Conservation (phyloP, 2,888 invertebrate species). For the Achlya flavicornis region DNA sequence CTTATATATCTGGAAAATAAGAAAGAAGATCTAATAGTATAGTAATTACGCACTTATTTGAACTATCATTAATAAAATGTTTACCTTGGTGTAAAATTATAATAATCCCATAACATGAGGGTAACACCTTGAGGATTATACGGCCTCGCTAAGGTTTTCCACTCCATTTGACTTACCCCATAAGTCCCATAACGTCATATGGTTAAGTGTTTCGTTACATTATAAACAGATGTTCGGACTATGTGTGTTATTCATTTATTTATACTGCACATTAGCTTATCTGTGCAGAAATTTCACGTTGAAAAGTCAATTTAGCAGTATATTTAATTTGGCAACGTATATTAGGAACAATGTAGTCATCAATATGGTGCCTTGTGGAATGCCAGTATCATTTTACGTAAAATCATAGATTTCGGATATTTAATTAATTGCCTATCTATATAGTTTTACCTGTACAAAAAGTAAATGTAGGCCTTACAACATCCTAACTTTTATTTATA, state of each 20-base stretch:
- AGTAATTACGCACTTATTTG: too few species aligned
- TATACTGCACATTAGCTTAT: background rate
- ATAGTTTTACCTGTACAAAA: too few species aligned
- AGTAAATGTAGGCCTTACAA: too few species aligned
- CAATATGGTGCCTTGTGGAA: slow-evolving; percentile 17
- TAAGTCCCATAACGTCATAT: background rate
- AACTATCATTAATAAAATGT: too few species aligned
- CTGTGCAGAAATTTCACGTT: background rate
- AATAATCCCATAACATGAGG: background rate
- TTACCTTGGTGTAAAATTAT: background rate
- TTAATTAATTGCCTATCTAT: too few species aligned
- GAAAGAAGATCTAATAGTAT: too few species aligned
- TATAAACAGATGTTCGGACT: background rate
- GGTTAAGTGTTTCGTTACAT: slow-evolving; percentile 3
- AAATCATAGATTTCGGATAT: too few species aligned
- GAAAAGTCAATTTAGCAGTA: background rate
- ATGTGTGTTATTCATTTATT: background rate
- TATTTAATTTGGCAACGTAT: slow-evolving; percentile 13
- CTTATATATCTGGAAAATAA: too few species aligned
- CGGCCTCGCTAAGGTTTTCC: slow-evolving; percentile 11
- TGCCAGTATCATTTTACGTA: slow-evolving; percentile 22
- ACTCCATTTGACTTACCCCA: background rate
- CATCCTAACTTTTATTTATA: too few species aligned
- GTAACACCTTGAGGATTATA: background rate
- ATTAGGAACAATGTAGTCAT: slow-evolving; percentile 17